A percentile compares a stretch with the other conserved stretches of the same genome.
phyloP scores from a whole-genome alignment of 2,113 vertebrate genomes.

The Pachypanchax playfairii region DNA sequence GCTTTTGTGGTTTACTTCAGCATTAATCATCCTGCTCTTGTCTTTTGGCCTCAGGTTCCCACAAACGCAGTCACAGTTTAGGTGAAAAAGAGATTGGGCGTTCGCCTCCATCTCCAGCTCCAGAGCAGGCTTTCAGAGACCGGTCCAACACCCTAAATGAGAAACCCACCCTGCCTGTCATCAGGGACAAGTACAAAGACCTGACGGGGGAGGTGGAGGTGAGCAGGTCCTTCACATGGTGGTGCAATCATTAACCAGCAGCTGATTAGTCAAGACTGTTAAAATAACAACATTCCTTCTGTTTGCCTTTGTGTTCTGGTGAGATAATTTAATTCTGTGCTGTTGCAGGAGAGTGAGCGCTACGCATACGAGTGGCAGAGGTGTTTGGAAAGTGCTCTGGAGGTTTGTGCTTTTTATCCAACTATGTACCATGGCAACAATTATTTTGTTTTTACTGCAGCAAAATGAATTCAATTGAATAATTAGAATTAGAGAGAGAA shows the following conservation, averaged over 20 bases:
- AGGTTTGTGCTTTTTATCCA: constrained; percentile 80
- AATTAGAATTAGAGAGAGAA: no score
- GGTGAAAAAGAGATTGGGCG: constrained; percentile 93
- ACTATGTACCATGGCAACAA: constrained; percentile 15
- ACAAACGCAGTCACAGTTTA: constrained; percentile 95
- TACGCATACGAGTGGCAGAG: constrained; percentile 97
- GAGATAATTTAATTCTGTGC: constrained; percentile 35
- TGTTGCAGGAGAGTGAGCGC: constrained; percentile 91
- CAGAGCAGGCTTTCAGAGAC: constrained; percentile 91
- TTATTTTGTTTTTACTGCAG: not conserved
- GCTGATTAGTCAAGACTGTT: not conserved
- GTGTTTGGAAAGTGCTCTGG: constrained; percentile 92
- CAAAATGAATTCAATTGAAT: constrained; percentile 11
- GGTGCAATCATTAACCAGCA: not conserved
- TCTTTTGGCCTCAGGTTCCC: constrained; percentile 82
- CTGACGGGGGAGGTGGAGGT: constrained; percentile 98
- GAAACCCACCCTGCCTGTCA: constrained; percentile 91
- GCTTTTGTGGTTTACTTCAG: not conserved
- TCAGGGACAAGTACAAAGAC: constrained; percentile 98
- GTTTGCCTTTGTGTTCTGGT: constrained; percentile 22
- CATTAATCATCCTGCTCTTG: not conserved
- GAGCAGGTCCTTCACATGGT: constrained; percentile 30
- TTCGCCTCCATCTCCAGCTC: constrained; percentile 81
- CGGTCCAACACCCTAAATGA: constrained; percentile 93
- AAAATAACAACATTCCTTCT: not conserved